Base-by-base conservation (phyloP, 2,888 invertebrate species). In the Lobophora halterata region DNA sequence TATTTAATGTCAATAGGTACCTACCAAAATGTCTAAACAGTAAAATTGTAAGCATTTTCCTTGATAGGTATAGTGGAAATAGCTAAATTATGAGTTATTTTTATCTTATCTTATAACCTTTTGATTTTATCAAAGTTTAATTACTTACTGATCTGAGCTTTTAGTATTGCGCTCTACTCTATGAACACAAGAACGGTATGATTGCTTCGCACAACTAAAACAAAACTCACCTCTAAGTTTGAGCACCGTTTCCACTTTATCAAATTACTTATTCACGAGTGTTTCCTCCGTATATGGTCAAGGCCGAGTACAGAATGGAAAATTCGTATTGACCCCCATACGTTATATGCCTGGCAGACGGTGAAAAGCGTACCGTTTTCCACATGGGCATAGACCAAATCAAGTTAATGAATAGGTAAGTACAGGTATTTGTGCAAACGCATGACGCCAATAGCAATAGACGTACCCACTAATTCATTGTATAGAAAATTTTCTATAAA, bases 311-410 rank as follows among this genome's bases (percentile, higher is more conserved):
- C 53, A 41, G 63, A 80, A 70, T 82, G 75, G 53, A 55, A 51
- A 57, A 46, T 46, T 43, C 29, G 37, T 46, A 50, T 39, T 72
- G 68, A 67, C 71, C 65, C 55, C 48, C 58, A 61, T 74, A 57
- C 49, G 51, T 77, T 85, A 66, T 86, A 86, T 77, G 60, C 52
- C 33, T 37, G 34, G 39, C 55, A 38, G 34, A 26, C 41, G 43
- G 52, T 70, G 66, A 79, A 82, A 81, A 81, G 75, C 76, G 56
- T 61, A 57, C 61, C 45, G 72, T 80, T 79, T 78, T 78, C 79
- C 65, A 67, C 61, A 66, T 64, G 69, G 49, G 51, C 75, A 75
- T 64, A 44, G 48, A 80, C 67, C 79, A 77, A 79, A 80, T 72
- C 77, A 67, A 70, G 75, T 70, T 80, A 85, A 85, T 85, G 71